phyloP scores from a whole-genome alignment of 1,140 invertebrate species.

The Drosophila lowei region DNA sequence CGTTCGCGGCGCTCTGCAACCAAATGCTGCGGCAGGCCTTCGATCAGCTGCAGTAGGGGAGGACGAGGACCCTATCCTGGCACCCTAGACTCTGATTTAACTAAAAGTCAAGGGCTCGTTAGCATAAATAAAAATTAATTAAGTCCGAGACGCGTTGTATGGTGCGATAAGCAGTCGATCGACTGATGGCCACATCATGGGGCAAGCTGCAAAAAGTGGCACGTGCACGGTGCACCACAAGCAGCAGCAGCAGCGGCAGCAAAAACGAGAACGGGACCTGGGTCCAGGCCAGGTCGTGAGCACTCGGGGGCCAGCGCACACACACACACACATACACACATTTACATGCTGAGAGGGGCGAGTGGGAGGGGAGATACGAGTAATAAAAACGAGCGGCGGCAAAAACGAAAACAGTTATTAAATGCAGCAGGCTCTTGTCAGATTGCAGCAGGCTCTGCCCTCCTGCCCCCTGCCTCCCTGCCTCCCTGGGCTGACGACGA shows the following conservation, averaged over 20 bases:
- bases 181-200: conserved; percentile 44
- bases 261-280: conserved; percentile 26
- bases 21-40: conserved; percentile 91
- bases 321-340: conserved; percentile 1
- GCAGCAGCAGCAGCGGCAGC: neutral
- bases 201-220: conserved; percentile 77
- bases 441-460: conserved; percentile 73
- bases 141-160: conserved; percentile 67
- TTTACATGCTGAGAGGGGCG: conserved; percentile 8
- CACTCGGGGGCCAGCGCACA: conserved; percentile 48
- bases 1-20: conserved; percentile 95
- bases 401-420: conserved; percentile 81
- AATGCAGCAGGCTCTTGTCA: conserved; percentile 76
- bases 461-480: conserved; percentile 2
- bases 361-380: conserved; percentile 24
- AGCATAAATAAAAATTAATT: conserved; percentile 80
- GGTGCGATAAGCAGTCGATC: conserved; percentile 51
- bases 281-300: conserved; percentile 54
- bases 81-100: conserved; percentile 54
- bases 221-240: conserved; percentile 68
- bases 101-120: conserved; percentile 57
- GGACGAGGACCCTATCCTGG: neutral
- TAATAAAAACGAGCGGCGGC: conserved; percentile 39
- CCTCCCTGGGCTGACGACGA: conserved; percentile 16
- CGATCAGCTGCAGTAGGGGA: conserved; percentile 48